Conservation (phyloP, 35 echinoderm and acorn worm species). For the Strongylocentrotus purpuratus region DNA sequence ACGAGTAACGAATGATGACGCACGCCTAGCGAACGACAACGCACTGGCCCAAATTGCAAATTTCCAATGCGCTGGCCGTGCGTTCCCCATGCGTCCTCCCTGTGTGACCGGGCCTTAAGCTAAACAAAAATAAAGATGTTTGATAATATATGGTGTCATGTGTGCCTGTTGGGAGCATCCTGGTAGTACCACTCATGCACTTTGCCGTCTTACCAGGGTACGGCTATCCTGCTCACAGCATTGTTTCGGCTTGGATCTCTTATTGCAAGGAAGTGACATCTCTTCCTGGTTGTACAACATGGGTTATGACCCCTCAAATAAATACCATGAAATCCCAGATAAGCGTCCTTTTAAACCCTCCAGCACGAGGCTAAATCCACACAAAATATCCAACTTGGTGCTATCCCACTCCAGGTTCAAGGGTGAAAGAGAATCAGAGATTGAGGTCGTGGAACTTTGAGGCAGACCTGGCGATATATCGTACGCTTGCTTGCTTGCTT, state of each 20-base stretch:
- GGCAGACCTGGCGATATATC: neutral
- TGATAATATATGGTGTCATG: neutral
- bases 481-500: neutral
- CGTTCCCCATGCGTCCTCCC: too few relatives aligned
- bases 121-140: neutral
- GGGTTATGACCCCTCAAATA: constrained; percentile 27
- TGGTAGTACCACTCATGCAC: neutral
- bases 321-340: constrained; percentile 31
- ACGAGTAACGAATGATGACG: too few relatives aligned
- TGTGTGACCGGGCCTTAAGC: too few relatives aligned
- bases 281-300: constrained; percentile 31
- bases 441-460: neutral
- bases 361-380: neutral
- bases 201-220: constrained; percentile 32
- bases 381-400: neutral
- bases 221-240: neutral
- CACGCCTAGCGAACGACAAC: too few relatives aligned
- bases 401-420: neutral
- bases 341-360: neutral
- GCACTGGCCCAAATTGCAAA: too few relatives aligned
- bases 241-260: constrained; percentile 21
- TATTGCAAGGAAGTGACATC: constrained; percentile 38
- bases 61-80: too few relatives aligned
- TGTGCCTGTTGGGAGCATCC: neutral
- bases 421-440: neutral